Conservation (phyloP, 2,888 invertebrate species). For the Bombyx huttoni region DNA sequence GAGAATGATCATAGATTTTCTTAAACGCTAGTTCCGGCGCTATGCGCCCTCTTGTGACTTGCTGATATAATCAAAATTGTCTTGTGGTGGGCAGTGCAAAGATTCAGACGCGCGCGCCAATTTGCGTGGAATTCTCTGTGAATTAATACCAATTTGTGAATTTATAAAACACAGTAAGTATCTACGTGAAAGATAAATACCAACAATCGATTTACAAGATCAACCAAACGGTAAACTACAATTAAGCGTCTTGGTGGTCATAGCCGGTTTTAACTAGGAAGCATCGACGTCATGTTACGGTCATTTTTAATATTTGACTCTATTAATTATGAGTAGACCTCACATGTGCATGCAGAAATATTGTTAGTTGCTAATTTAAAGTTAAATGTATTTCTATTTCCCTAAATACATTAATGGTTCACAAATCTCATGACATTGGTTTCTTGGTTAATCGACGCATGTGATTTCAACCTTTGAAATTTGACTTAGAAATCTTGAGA, state of each 20-base stretch:
- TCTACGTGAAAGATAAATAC: conserved; percentile 4
- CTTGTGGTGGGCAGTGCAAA: conserved; percentile 54
- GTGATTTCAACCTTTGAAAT: conserved; percentile 37
- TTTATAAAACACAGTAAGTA: conserved; percentile 48
- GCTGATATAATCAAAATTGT: conserved; percentile 35
- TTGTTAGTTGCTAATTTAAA: too few species aligned
- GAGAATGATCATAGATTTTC: conserved; percentile 9
- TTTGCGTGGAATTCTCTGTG: conserved; percentile 45
- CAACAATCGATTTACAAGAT: background rate
- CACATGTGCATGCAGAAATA: too few species aligned
- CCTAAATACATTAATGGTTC: background rate
- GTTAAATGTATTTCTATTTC: background rate
- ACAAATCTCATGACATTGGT: background rate
- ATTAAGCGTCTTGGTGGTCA: conserved; percentile 26
- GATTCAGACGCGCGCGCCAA: conserved; percentile 33
- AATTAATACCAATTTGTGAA: conserved; percentile 42
- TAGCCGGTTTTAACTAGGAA: conserved; percentile 36
- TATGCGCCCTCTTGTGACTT: conserved; percentile 40
- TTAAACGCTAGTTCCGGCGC: conserved; percentile 44
- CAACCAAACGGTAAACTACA: background rate
- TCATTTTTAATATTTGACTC: conserved; percentile 14
- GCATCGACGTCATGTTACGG: conserved; percentile 41
- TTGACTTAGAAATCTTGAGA: conserved; percentile 25
- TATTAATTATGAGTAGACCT: background rate
- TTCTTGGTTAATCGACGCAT: conserved; percentile 22